phyloP scores from a whole-genome alignment of 2,797 vertebrate species.

The Hephaestus fuliginosus region DNA sequence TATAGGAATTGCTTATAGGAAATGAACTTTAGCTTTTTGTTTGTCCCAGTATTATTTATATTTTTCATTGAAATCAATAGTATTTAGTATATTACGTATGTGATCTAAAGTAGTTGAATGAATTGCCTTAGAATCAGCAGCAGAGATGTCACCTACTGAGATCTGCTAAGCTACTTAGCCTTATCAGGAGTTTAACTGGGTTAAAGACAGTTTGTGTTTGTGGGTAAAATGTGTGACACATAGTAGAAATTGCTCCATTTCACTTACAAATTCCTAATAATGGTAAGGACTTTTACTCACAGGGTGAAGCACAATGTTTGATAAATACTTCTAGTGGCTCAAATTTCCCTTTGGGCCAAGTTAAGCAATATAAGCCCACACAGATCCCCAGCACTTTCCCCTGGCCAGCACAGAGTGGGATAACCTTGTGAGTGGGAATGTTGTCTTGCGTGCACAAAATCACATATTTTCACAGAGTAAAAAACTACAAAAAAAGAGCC shows the following conservation, averaged over 20 bases:
- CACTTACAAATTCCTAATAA: neutral
- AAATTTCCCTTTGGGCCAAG: neutral
- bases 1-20: neutral
- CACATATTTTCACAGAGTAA: conserved; percentile 52
- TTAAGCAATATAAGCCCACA: conserved; percentile 25
- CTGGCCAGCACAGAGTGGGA: conserved; percentile 1
- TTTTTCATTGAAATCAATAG: too few species aligned
- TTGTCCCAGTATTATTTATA: neutral
- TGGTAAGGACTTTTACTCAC: neutral
- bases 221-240: neutral
- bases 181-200: neutral
- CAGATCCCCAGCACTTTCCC: neutral
- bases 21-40: neutral
- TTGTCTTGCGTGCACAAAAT: conserved; percentile 47
- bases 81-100: neutral
- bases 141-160: neutral
- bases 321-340: conserved; percentile 2
- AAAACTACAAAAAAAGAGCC: conserved; percentile 32
- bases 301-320: neutral
- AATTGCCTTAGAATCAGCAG: neutral
- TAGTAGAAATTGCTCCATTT: neutral
- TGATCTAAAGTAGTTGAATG: neutral
- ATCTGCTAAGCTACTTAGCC: neutral
- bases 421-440: conserved; percentile 54
- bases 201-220: too few species aligned